Evolutionary conservation across 1,140 invertebrate species (phyloP), one percentile per base, ranked within the genome.

Genomic region (Acromyrmex charruanus): DNA sequence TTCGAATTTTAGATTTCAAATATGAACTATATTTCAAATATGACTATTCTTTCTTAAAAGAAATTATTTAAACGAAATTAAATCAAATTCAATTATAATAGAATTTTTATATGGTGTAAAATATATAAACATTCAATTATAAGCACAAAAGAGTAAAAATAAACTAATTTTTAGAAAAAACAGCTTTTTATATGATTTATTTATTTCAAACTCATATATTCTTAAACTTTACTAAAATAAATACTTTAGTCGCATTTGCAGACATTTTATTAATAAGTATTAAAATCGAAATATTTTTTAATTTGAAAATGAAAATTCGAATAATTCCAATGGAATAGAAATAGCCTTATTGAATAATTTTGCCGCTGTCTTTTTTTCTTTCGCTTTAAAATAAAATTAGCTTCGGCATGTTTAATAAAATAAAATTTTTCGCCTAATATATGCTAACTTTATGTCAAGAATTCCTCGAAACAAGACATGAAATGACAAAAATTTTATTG

Each of bases 1-100:
- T 58, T 69, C 39, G 58, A 81, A 16, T 81, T 35, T 28, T 28
- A 58, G 14, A 53, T 81, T 71, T 81, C 7, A 39, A 12, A 80
- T 25, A 39, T 39, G 1, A 39, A 39, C 35, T 39, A 39, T 9
- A 66, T 81, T 81, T 81, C 7, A 21, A 12, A 80, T 25, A 16
- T 16, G 9, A 2, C 35, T 2, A 35, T 21, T 58, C 53, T 71
- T 53, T 12, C 53, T 55, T 16, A 44, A 81, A 35, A 68, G 14
- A 55, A 69, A 44, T 53, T 44, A 25, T 35, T 55, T 35, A 75
- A 31, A 74, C 0, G 9, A 58, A 75, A 35, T 7, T 5, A 10
- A 39, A 9, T 1, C 39, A 44, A 63, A 63, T 7, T 49, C 16
- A 66, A n/a, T 3, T 39, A 18, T 25, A 49, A 7, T 1, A 16